Evolutionary conservation across 2,797 vertebrate species (phyloP).

Genomic region (Amphiprion clarkii): DNA sequence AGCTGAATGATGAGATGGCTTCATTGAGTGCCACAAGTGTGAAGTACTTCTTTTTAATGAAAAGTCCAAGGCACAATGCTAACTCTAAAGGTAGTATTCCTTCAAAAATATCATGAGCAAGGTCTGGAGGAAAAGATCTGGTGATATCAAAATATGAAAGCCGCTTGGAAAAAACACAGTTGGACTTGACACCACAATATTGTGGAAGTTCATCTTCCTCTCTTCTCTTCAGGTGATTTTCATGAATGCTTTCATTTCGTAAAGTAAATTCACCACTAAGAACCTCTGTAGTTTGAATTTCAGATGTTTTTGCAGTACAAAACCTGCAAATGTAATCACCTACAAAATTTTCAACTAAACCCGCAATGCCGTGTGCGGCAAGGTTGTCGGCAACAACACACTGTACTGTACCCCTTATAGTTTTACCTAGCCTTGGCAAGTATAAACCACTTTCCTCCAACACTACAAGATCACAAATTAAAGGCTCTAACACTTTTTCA

Average conservation of each 20-base stretch:
- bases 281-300: slow-evolving; percentile 3
- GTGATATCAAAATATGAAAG: not conserved
- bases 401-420: not conserved
- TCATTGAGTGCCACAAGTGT: no score
- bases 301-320: not conserved
- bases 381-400: not conserved
- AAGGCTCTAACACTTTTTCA: not conserved
- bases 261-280: not conserved
- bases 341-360: not conserved
- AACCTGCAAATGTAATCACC: not conserved
- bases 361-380: not conserved
- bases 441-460: not conserved
- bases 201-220: not conserved
- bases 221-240: not conserved
- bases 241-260: not conserved
- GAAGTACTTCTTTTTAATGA: no score
- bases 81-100: no score
- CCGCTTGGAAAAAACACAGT: not conserved
- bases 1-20: no score
- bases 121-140: no score
- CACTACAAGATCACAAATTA: not conserved
- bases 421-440: not conserved
- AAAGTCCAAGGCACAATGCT: no score
- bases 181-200: not conserved
- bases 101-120: no score